phyloP scores from a whole-genome alignment of 1,140 invertebrate species.

The Ceratosolen solmsi region DNA sequence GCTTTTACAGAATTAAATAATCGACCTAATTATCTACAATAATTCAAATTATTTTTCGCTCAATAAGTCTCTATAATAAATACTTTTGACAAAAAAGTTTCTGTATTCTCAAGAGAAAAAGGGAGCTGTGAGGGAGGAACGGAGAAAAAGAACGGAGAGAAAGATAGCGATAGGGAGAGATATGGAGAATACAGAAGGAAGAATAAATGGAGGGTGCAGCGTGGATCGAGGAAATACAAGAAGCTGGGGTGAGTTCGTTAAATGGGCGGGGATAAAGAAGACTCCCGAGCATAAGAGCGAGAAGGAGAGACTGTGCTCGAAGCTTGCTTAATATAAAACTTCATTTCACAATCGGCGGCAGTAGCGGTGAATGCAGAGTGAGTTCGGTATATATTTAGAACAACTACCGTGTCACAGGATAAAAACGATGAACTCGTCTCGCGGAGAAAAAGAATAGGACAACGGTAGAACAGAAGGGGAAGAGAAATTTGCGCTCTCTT shows the following conservation, averaged over 20 bases:
- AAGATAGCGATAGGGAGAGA: constrained; percentile 40
- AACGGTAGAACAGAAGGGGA: constrained; percentile 35
- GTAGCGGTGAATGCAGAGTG: constrained; percentile 59
- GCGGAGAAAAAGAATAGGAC: constrained; percentile 41
- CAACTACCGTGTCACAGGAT: constrained; percentile 48
- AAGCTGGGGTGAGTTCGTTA: constrained; percentile 57
- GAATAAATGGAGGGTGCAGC: constrained; percentile 35
- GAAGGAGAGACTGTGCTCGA: constrained; percentile 60
- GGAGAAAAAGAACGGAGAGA: constrained; percentile 12
- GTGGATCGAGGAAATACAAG: constrained; percentile 39
- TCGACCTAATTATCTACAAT: not conserved
- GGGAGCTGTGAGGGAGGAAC: not conserved
- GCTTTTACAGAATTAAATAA: not conserved
- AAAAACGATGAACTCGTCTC: constrained; percentile 64
- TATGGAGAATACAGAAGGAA: constrained; percentile 30
- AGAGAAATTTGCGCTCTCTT: constrained; percentile 46
- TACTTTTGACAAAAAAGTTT: constrained; percentile 5
- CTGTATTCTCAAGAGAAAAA: not conserved
- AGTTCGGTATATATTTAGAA: constrained; percentile 50
- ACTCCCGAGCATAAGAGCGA: constrained; percentile 36
- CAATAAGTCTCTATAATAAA: constrained; percentile 9
- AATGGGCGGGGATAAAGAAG: constrained; percentile 58
- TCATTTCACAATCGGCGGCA: constrained; percentile 72
- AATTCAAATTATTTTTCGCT: not conserved
- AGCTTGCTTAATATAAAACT: constrained; percentile 74